Conservation (phyloP, 2,888 invertebrate species). For the Lasioglossum pauxillum region DNA sequence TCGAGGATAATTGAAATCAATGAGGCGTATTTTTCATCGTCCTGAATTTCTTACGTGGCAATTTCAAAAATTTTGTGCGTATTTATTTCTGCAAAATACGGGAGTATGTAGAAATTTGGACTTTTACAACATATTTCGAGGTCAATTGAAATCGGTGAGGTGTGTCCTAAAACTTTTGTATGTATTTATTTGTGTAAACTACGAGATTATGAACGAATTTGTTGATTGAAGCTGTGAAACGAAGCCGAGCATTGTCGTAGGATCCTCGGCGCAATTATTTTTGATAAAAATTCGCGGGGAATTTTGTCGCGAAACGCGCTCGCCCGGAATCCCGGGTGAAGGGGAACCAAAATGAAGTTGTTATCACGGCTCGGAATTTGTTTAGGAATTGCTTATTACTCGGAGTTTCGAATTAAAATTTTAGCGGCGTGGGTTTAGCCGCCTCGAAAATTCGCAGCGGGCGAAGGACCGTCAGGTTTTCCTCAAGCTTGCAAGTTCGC, state of each 20-base stretch:
- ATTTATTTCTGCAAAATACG: too few relatives aligned
- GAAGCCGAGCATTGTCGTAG: neutral
- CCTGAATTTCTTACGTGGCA: too few relatives aligned
- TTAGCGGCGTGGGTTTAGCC: slow-evolving; percentile 58
- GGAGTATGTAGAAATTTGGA: too few relatives aligned
- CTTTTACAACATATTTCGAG: too few relatives aligned
- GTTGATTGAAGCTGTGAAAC: neutral
- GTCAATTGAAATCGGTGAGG: too few relatives aligned
- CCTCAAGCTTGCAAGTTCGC: slow-evolving; percentile 56
- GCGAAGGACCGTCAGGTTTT: slow-evolving; percentile 41
- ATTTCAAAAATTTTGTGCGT: too few relatives aligned
- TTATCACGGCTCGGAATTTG: slow-evolving; percentile 79
- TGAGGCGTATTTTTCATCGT: too few relatives aligned
- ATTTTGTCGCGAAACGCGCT: slow-evolving; percentile 3
- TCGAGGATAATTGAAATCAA: too few relatives aligned
- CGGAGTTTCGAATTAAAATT: slow-evolving; percentile 82
- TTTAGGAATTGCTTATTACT: slow-evolving; percentile 80
- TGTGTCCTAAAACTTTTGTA: too few relatives aligned
- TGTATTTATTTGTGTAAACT: neutral
- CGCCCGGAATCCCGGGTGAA: neutral
- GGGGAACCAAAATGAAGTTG: slow-evolving; percentile 77
- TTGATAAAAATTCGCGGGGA: neutral
- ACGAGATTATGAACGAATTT: neutral
- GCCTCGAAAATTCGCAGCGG: slow-evolving; percentile 56
- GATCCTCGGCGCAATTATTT: neutral